These are phyloP conservation scores for Agrypnus murinus DNA, from an alignment of 2,888 invertebrate species.

Conservation along the genomic window DNA sequence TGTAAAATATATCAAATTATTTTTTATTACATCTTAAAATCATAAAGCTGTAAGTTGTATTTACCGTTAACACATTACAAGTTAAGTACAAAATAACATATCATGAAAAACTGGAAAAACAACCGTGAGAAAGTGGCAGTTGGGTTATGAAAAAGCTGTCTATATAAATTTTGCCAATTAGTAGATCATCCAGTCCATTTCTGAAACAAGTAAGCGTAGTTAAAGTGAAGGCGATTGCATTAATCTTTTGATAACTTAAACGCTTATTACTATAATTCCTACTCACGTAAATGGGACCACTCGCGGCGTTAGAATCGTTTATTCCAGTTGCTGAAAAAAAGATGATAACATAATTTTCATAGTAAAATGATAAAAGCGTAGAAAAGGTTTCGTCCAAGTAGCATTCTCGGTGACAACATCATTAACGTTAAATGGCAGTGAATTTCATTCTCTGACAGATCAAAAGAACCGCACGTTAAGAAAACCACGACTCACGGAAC, in stretches of 20 bases:
- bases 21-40: no score
- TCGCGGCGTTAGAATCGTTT: not conserved
- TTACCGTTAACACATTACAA: no score
- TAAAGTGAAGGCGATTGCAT: slow-evolving; percentile 13
- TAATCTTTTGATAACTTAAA: not conserved
- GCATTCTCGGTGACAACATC: slow-evolving; percentile 28
- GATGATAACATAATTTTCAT: not conserved
- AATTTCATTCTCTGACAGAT: slow-evolving; percentile 11
- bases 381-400: not conserved
- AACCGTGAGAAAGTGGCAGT: slow-evolving; percentile 24
- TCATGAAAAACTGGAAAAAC: slow-evolving; percentile 20
- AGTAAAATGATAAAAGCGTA: slow-evolving; percentile 6
- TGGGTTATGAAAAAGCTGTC: not conserved
- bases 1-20: no score
- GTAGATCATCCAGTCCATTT: slow-evolving; percentile 5
- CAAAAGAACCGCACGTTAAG: slow-evolving; percentile 20
- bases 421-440: slow-evolving; percentile 20
- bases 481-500: slow-evolving; percentile 16
- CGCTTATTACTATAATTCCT: slow-evolving; percentile 5
- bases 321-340: not conserved
- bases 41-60: no score
- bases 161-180: slow-evolving; percentile 6
- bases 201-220: slow-evolving; percentile 1
- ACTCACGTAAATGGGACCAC: not conserved
- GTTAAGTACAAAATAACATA: not conserved